Conservation (phyloP, 2,797 vertebrate species). For the Oreochromis mossambicus region DNA sequence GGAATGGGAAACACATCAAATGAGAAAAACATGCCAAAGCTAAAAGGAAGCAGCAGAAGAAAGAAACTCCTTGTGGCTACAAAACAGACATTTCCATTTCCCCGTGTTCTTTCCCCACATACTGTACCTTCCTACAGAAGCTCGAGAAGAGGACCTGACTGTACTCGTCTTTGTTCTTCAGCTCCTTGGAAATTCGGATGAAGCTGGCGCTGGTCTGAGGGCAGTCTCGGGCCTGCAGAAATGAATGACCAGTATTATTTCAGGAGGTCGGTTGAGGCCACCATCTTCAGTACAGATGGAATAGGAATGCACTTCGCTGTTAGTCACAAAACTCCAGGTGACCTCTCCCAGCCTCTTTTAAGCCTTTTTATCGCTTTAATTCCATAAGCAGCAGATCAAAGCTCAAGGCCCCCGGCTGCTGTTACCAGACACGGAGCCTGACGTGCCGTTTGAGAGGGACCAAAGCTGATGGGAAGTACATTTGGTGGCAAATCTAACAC, state of each 20-base stretch:
- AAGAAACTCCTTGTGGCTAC: slow-evolving; percentile 3
- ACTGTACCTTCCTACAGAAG: slow-evolving; percentile 85
- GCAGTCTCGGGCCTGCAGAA: slow-evolving; percentile 79
- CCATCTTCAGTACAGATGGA: background rate
- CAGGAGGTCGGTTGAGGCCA: background rate
- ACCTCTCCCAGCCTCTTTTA: slow-evolving; percentile 17
- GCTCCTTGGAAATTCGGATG: slow-evolving; percentile 70
- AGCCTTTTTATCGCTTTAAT: slow-evolving; percentile 13
- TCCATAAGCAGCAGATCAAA: slow-evolving; percentile 45
- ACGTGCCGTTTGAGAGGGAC: background rate
- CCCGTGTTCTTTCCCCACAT: background rate
- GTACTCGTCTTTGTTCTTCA: slow-evolving; percentile 80
- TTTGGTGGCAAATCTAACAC: background rate
- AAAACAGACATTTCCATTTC: background rate
- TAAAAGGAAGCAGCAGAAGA: background rate
- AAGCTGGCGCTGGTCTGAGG: slow-evolving; percentile 77
- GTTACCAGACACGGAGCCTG: slow-evolving; percentile 30
- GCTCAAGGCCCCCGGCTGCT: slow-evolving; percentile 5
- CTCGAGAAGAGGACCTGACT: slow-evolving; percentile 84
- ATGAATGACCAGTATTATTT: background rate
- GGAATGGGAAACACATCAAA: background rate
- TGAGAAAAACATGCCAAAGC: slow-evolving; percentile 24
- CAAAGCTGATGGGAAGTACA: slow-evolving; percentile 5
- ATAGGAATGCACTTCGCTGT: background rate
- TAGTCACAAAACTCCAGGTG: slow-evolving; percentile 10